These are phyloP conservation scores for Paramormyrops hopkinsi DNA, from an alignment of 2,797 vertebrate species.

Conservation along the genomic window DNA sequence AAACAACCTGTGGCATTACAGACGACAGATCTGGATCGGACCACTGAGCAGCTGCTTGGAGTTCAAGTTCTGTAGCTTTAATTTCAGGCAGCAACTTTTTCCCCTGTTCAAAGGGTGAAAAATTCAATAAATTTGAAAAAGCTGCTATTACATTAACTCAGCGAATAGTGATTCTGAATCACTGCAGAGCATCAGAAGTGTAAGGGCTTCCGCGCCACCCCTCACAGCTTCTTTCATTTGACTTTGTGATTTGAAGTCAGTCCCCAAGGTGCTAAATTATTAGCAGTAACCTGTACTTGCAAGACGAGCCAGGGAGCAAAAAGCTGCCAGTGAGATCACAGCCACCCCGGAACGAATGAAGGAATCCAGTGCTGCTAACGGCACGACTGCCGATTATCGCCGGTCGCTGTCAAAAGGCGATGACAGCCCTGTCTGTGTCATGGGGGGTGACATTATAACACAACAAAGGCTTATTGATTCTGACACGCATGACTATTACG, in stretches of 20 bases:
- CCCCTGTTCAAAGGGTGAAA: not conserved
- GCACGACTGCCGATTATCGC: not conserved
- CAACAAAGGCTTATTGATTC: conserved; percentile 33
- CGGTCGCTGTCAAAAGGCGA: not conserved
- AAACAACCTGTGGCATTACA: not conserved
- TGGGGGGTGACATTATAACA: conserved; percentile 11
- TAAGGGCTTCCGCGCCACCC: not conserved
- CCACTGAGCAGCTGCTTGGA: not conserved
- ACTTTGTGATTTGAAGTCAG: conserved; percentile 5
- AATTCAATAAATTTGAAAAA: not conserved
- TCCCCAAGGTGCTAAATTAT: conserved; percentile 21
- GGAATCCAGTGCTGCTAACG: not conserved
- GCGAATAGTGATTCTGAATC: not conserved
- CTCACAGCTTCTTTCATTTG: not conserved
- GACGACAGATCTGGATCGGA: not conserved
- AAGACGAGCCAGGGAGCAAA: not conserved
- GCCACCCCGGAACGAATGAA: not conserved
- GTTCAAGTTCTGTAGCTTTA: not conserved
- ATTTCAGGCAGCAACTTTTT: not conserved
- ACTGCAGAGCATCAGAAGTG: not conserved
- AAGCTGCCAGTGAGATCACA: not conserved
- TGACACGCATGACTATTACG: conserved; percentile 40
- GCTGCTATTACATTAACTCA: not conserved
- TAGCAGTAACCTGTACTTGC: conserved; percentile 7
- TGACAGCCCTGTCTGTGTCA: not conserved